Evolutionary conservation across 92 coral and sea anemone species (phyloP), one percentile per base, ranked within the genome.

Genomic region (Palythoa grandis): DNA sequence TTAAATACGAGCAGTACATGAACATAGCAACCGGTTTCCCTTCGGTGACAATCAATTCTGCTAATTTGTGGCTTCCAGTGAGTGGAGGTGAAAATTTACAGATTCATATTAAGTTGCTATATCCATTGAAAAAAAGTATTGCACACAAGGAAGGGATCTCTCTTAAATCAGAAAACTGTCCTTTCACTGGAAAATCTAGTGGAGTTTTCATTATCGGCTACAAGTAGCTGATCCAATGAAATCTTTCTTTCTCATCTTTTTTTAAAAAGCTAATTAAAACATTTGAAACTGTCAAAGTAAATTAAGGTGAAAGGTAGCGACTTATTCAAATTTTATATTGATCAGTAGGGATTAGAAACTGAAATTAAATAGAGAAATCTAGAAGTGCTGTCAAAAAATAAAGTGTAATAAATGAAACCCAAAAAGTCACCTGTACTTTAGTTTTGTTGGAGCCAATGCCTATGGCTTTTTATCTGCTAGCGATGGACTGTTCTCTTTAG

Each of bases 1-100:
- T 77, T 17, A 77, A 77, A 29, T 77, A 57, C 53, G 83, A 57
- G 14, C 83, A 77, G 15, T 57, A 25, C 70, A 77, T 77, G 83
- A 77, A 77, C 39, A 77, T 77, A 25, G 83, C 83, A 58, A 54
- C 68, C 9, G 83, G 83, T 17, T 77, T 77, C 68, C 83, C 83
- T 11, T 77, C 83, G 7, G 70, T 57, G 8, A 77, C 83, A 5
- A 77, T 57, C 83, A 77, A 77, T 6, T 77, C 70, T 23, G 83
- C 50, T 16, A 77, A 77, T 50, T 7, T 77, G 35, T 77, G 83
- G 83, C 50, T 77, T 35, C 83, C 83, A 35, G 8, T 57, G 52
- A 0, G 25, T 40, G 16, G 7, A 0, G 68, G 68, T 14, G 7
- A 2, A 11, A 35, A 53, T 25, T 29, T 69, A 1, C 14, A 57